Evolutionary conservation across 2,888 invertebrate genomes (phyloP).

Genomic region (Drosophila picticornis): DNA sequence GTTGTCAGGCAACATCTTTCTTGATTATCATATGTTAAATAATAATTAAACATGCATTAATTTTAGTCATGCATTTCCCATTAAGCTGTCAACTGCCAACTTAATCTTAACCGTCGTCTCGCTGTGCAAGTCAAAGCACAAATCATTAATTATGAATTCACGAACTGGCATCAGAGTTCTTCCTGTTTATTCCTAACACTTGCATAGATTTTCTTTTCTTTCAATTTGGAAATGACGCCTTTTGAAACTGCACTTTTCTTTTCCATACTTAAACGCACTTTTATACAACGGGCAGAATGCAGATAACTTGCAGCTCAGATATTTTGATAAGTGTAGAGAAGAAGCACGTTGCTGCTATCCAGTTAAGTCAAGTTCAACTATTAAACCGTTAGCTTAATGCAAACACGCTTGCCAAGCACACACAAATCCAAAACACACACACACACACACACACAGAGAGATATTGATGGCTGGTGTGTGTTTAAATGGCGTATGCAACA

Average conservation of each 20-base stretch:
- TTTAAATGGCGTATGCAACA: slow-evolving; percentile 55
- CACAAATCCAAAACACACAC: slow-evolving; percentile 9
- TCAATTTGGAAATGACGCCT: neutral
- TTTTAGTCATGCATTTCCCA: neutral
- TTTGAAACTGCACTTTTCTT: neutral
- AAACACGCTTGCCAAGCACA: slow-evolving; percentile 20
- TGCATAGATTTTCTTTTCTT: neutral
- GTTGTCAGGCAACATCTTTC: neutral
- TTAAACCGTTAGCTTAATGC: slow-evolving; percentile 25
- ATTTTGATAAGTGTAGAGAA: slow-evolving; percentile 14
- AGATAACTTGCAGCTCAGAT: slow-evolving; percentile 7
- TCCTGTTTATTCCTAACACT: neutral
- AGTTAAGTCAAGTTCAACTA: slow-evolving; percentile 31
- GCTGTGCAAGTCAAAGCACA: neutral
- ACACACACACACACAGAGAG: slow-evolving; percentile 5
- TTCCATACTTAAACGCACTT: neutral
- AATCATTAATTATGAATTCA: neutral
- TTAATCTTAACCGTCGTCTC: neutral
- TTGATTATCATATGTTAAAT: neutral
- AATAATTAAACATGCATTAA: neutral
- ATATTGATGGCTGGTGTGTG: slow-evolving; percentile 45
- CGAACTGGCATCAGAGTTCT: neutral
- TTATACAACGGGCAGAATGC: neutral
- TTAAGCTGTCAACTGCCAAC: neutral
- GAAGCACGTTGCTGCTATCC: slow-evolving; percentile 24